phyloP scores from a whole-genome alignment of 2,888 invertebrate genomes.

The Hirudinaria manillensis region DNA sequence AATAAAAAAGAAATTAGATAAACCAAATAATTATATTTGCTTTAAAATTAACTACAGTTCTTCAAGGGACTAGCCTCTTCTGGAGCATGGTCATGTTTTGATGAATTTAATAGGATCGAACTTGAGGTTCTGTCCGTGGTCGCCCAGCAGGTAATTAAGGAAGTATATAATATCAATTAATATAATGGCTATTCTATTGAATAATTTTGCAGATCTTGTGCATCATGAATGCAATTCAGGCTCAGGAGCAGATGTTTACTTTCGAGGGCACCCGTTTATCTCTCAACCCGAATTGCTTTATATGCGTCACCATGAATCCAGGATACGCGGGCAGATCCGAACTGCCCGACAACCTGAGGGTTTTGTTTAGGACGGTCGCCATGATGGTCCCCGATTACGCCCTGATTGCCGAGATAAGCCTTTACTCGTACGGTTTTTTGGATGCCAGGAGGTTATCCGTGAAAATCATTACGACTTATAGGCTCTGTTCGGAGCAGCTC shows the following conservation, averaged over 20 bases:
- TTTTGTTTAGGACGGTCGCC: constrained; percentile 76
- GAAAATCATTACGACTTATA: constrained; percentile 91
- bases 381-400: constrained; percentile 88
- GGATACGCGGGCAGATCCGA: constrained; percentile 58
- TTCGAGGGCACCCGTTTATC: constrained; percentile 72
- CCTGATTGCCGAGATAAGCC: constrained; percentile 79
- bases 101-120: constrained; percentile 83
- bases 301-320: constrained; percentile 58
- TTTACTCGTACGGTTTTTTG: constrained; percentile 76
- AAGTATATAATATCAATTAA: background rate
- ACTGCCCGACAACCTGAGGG: constrained; percentile 59
- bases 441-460: constrained; percentile 76
- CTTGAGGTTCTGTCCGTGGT: constrained; percentile 78
- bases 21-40: too few species aligned
- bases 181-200: background rate
- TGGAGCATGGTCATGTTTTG: constrained; percentile 82
- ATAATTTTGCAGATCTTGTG: constrained; percentile 61
- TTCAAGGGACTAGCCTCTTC: constrained; percentile 77
- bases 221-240: constrained; percentile 71
- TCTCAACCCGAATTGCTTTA: constrained; percentile 72
- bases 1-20: too few species aligned
- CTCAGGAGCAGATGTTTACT: constrained; percentile 62
- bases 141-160: constrained; percentile 65
- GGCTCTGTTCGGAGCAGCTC: constrained; percentile 84
- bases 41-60: constrained; percentile 46